These are phyloP conservation scores for Tenualosa thibaudeaui DNA, from an alignment of 2,797 vertebrate species.

Conservation along the genomic window DNA sequence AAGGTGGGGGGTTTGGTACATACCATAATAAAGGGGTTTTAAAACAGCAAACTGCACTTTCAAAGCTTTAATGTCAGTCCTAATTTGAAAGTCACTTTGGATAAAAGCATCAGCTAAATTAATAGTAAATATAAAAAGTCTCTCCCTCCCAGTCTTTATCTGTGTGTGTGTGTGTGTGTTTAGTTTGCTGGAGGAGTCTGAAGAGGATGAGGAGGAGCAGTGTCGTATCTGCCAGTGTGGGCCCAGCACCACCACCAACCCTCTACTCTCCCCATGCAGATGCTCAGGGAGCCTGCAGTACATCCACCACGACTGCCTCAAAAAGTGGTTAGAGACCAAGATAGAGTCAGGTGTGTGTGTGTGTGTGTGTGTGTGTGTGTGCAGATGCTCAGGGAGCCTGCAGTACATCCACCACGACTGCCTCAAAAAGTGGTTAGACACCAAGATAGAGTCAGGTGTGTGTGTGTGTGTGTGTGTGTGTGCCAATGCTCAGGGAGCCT, in stretches of 20 bases:
- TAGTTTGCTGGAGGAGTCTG: constrained; percentile 79
- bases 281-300: constrained; percentile 80
- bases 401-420: constrained; percentile 80
- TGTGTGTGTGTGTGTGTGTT: constrained; percentile 7
- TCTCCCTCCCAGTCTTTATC: not conserved
- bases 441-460: constrained; percentile 77
- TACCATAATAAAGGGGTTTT: no score
- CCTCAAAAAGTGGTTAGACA: constrained; percentile 70
- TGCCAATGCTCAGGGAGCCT: constrained; percentile 82
- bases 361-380: constrained; percentile 39
- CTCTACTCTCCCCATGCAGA: constrained; percentile 80
- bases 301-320: constrained; percentile 76
- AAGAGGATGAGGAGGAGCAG: constrained; percentile 77
- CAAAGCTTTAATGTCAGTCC: no score
- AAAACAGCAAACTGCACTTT: no score
- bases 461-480: not conserved
- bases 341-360: constrained; percentile 71
- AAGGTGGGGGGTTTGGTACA: no score
- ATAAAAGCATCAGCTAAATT: no score
- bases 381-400: constrained; percentile 81
- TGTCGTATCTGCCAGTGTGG: constrained; percentile 82
- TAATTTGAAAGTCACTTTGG: no score
- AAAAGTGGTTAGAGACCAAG: constrained; percentile 76
- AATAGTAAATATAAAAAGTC: not conserved
- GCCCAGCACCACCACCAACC: constrained; percentile 72